Percentiles rank a stretch among this genome's conserved stretches.
phyloP scores from a whole-genome alignment of 1,140 invertebrate genomes.

The Trichomalopsis sarcophagae region DNA sequence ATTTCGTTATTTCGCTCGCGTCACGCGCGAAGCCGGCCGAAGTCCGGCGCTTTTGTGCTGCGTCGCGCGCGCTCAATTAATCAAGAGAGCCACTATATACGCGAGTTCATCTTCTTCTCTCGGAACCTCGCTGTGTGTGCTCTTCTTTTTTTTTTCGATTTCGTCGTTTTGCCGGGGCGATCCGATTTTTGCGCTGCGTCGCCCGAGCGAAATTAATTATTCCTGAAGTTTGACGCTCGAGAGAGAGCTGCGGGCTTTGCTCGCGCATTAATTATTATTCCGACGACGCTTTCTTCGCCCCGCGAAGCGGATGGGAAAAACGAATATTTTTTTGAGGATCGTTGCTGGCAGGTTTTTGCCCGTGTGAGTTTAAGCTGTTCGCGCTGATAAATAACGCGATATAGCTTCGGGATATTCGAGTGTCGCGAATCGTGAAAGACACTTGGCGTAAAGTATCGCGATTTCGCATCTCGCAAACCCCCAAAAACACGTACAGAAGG shows the following conservation, averaged over 20 bases:
- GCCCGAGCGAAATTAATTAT: conserved; percentile 31
- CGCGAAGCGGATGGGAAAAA: neutral
- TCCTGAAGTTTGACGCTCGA: conserved; percentile 6
- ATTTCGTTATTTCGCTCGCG: neutral
- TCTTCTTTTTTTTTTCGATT: neutral
- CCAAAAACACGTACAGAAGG: too few relatives aligned
- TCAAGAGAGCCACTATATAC: conserved; percentile 23
- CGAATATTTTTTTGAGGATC: neutral
- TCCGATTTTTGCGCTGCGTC: conserved; percentile 18
- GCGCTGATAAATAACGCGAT: too few relatives aligned
- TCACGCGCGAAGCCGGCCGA: conserved; percentile 7
- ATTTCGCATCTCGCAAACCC: neutral
- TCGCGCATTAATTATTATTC: conserved; percentile 19
- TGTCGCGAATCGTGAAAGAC: neutral
- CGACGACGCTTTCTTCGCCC: conserved; percentile 3
- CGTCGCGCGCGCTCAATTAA: conserved; percentile 41
- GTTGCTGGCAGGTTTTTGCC: neutral
- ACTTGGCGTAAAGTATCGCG: neutral
- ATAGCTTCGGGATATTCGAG: too few relatives aligned
- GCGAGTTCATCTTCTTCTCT: conserved; percentile 26
- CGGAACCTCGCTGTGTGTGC: neutral
- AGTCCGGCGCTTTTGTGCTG: neutral
- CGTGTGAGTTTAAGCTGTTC: too few relatives aligned
- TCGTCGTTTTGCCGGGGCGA: neutral
- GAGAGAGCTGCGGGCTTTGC: neutral